Evolutionary conservation across 2,797 vertebrate genomes (phyloP), one percentile per base, ranked within the genome.

Genomic region (Morelia viridis): DNA sequence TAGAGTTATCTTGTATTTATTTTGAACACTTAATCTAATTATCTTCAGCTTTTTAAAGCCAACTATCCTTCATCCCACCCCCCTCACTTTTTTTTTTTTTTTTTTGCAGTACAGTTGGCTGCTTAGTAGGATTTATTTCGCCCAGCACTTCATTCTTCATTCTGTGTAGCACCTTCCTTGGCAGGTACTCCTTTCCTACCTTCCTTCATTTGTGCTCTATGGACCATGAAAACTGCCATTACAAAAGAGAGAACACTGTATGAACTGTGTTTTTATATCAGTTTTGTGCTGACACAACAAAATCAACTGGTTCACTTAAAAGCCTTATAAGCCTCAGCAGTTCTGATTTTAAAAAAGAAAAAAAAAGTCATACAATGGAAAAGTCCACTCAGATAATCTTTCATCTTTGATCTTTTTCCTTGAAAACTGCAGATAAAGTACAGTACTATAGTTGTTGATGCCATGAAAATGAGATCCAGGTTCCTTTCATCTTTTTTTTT

Each of bases 251-350:
- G 58, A 96, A 93, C 0, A 0, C 57, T 87, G 90, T 96, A 88
- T 95, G 95, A 97, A 94, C 90, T 95, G 57, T 11, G 17, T 12
- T 50, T 84, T 96, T 96, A 64, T 61, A 96, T 96, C 95, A 89
- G 85, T 96, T 97, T 97, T 96, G 58, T 97, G 96, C 96, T 97
- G 96, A 97, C 93, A 84, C 84, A 92, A 93, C 92, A 96, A 96
- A 96, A 95, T 95, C 4, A 41, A 50, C 89, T 89, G 24, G 88
- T 95, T 96, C 92, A 94, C 94, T 95, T 95, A 95, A 83, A 53
- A 92, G 89, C 58, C 95, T 97, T 96, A 96, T 53, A 96, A 92
- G 87, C 85, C 88, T 97, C 95, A 95, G 91, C 0, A 93, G 76
- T 96, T 94, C 92, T 95, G 68, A 93, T 93, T 28, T 24, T 93